These are phyloP conservation scores for Calycopis cecrops DNA, from an alignment of 1,140 invertebrate species.

Conservation along the genomic window DNA sequence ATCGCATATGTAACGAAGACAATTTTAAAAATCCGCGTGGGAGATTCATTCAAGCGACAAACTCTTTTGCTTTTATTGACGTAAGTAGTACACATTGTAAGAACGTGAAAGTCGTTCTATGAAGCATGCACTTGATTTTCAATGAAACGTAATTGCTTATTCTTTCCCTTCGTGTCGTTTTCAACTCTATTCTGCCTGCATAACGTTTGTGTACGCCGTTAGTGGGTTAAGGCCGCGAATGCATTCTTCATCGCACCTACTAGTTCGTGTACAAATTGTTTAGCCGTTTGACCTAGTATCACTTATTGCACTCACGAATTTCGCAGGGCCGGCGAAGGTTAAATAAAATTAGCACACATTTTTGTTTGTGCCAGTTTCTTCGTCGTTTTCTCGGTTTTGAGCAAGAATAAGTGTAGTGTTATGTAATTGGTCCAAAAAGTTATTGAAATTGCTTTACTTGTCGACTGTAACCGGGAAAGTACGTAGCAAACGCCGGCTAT, in stretches of 20 bases:
- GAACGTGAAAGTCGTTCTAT: not conserved
- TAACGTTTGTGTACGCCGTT: constrained; percentile 31
- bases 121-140: constrained; percentile 2
- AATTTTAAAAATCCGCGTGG: too few species aligned
- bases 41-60: too few species aligned
- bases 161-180: constrained; percentile 16
- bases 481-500: too few species aligned
- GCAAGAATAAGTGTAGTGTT: too few species aligned
- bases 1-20: too few species aligned
- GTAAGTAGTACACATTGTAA: too few species aligned
- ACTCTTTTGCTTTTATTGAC: too few species aligned
- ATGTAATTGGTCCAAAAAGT: too few species aligned
- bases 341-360: not conserved
- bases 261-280: constrained; percentile 28
- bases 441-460: too few species aligned
- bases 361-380: constrained; percentile 7
- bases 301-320: constrained; percentile 23
- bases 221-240: constrained; percentile 55
- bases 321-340: constrained; percentile 19
- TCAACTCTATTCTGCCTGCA: constrained; percentile 14
- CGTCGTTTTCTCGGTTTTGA: too few species aligned
- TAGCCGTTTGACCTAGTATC: constrained; percentile 28
- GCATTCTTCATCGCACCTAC: constrained; percentile 49
- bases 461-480: too few species aligned
- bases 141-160: constrained; percentile 8